These are phyloP conservation scores for Ctenomys sociabilis DNA, from an alignment of 2,113 vertebrate species.

Conservation along the genomic window DNA sequence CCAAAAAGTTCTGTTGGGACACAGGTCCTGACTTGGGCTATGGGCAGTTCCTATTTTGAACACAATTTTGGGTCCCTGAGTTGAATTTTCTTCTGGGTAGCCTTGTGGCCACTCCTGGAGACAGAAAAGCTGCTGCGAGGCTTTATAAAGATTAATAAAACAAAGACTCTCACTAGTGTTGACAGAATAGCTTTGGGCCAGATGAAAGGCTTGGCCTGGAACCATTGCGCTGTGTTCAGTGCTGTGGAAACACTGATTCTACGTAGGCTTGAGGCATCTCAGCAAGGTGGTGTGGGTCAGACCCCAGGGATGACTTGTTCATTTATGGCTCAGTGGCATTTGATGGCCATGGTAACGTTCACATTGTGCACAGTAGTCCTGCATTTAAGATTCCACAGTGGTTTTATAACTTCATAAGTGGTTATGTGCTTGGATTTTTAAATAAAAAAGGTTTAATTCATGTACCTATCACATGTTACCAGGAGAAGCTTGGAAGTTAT, in stretches of 20 bases:
- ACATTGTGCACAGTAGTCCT: not conserved
- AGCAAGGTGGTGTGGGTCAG: not conserved
- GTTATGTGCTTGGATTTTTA: not conserved
- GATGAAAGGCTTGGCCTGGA: not conserved
- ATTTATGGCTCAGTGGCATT: constrained; percentile 20
- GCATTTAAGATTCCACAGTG: not conserved
- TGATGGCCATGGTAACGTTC: not conserved
- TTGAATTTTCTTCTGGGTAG: constrained; percentile 74
- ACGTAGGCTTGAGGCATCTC: not conserved
- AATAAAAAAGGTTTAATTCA: constrained; percentile 27
- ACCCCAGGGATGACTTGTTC: not conserved
- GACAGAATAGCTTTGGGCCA: not conserved
- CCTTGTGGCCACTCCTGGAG: constrained; percentile 69
- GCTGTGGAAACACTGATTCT: not conserved
- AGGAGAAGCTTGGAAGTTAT: not conserved
- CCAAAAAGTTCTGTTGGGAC: constrained; percentile 51
- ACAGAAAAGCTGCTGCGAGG: constrained; percentile 5
- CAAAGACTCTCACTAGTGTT: constrained; percentile 14
- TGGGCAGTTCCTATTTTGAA: constrained; percentile 40
- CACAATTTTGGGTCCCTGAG: constrained; percentile 58
- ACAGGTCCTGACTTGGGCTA: constrained; percentile 31
- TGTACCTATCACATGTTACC: not conserved
- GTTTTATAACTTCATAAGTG: constrained; percentile 35
- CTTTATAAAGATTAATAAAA: constrained; percentile 40
- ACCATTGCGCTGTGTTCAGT: constrained; percentile 5